Percentiles rank a stretch among this genome's conserved stretches.
Conservation (phyloP, 2,888 invertebrate species). For the Encarsia formosa region DNA sequence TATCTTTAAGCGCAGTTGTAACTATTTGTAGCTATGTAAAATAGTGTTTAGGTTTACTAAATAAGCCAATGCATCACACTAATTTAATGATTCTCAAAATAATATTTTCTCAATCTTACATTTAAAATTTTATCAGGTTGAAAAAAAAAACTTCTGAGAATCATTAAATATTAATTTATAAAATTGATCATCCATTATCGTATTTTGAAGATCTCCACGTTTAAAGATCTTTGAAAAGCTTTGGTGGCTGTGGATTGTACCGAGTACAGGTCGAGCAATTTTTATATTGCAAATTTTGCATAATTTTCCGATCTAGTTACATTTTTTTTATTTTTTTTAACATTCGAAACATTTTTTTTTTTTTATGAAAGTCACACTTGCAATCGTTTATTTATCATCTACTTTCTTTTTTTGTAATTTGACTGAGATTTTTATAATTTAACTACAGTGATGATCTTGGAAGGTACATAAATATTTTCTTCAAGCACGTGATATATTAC, state of each 20-base stretch:
- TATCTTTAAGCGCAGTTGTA: slow-evolving; percentile 16
- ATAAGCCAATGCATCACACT: background rate
- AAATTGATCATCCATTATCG: slow-evolving; percentile 1
- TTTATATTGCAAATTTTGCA: slow-evolving; percentile 7
- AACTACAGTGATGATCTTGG: slow-evolving; percentile 1
- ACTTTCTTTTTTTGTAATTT: slow-evolving; percentile 4
- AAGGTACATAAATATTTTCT: slow-evolving; percentile 4
- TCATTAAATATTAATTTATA: slow-evolving; percentile 2
- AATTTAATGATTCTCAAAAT: background rate
- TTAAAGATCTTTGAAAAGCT: too few species aligned
- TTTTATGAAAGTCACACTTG: too few species aligned
- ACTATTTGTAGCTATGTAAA: slow-evolving; percentile 19
- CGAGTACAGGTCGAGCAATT: too few species aligned
- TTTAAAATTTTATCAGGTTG: background rate
- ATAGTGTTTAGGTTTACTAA: slow-evolving; percentile 7
- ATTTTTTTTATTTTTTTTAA: too few species aligned
- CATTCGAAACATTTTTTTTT: too few species aligned
- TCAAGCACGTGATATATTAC: slow-evolving; percentile 16
- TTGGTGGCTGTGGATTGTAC: too few species aligned
- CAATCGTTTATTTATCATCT: slow-evolving; percentile 19
- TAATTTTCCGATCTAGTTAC: slow-evolving; percentile 14
- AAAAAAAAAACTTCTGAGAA: slow-evolving; percentile 8
- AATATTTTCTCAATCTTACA: background rate
- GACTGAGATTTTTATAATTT: slow-evolving; percentile 23
- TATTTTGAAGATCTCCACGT: background rate